Conservation (phyloP, 2,888 invertebrate species). For the Pantelozetes paolii region DNA sequence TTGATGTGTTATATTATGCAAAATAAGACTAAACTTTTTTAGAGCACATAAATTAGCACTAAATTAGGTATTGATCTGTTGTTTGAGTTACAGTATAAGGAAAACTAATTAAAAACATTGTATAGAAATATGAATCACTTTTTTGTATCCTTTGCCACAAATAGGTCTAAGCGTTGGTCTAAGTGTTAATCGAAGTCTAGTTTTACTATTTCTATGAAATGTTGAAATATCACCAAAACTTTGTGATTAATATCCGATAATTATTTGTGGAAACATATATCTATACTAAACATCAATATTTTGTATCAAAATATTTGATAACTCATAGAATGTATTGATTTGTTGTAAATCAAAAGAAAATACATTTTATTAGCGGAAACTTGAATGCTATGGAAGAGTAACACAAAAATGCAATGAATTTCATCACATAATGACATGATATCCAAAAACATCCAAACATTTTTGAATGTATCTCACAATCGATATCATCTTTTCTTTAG, state of each 20-base stretch:
- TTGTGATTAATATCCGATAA: constrained; percentile 29
- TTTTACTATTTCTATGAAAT: too few relatives aligned
- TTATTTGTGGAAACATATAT: not conserved
- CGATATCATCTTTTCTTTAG: constrained; percentile 22
- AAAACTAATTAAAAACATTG: not conserved
- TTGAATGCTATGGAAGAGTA: constrained; percentile 13
- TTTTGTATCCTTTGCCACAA: too few relatives aligned
- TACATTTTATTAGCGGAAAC: constrained; percentile 25
- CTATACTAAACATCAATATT: constrained; percentile 14
- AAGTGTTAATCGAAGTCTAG: too few relatives aligned
- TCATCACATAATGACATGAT: constrained; percentile 6
- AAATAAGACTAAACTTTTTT: not conserved
- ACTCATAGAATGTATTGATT: too few relatives aligned
- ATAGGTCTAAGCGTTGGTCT: too few relatives aligned
- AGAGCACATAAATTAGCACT: not conserved
- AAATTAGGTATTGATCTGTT: constrained; percentile 6
- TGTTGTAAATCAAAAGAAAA: constrained; percentile 1
- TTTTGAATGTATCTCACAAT: constrained; percentile 8
- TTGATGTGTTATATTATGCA: not conserved
- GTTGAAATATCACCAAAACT: not conserved
- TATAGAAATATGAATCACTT: not conserved
- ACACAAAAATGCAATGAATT: not conserved
- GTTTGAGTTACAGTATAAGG: not conserved
- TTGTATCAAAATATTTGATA: not conserved
- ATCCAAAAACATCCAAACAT: not conserved